A percentile compares a stretch with the other conserved stretches of the same genome.
Evolutionary conservation across 1,140 invertebrate species (phyloP).

Genomic region (Antheraea pernyi): DNA sequence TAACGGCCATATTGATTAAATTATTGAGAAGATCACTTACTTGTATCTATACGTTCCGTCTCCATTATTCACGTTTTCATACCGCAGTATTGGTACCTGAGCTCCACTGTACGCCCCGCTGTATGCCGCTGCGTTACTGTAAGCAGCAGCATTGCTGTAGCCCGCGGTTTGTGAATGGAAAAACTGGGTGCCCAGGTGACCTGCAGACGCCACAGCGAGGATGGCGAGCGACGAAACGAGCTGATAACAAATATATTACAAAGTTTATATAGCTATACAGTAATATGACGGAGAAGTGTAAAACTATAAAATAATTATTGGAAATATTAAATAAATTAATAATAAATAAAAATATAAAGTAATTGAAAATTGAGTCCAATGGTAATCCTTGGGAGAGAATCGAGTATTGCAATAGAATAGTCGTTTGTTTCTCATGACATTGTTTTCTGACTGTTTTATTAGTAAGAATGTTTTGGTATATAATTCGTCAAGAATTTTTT

Average conservation of each 20-base stretch:
- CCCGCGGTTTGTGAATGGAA: slow-evolving; percentile 9
- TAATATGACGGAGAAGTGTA: too few relatives aligned
- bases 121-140: slow-evolving; percentile 14
- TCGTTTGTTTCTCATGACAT: too few relatives aligned
- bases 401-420: too few relatives aligned
- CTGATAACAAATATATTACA: slow-evolving; percentile 11
- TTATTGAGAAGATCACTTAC: slow-evolving; percentile 25
- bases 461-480: too few relatives aligned
- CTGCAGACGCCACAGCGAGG: slow-evolving; percentile 26
- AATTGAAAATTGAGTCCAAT: too few relatives aligned
- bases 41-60: slow-evolving; percentile 75
- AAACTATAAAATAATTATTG: too few relatives aligned
- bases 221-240: slow-evolving; percentile 20
- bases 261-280: background rate
- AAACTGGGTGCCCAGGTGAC: slow-evolving; percentile 19
- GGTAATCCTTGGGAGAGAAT: too few relatives aligned
- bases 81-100: slow-evolving; percentile 68
- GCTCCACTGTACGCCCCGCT: slow-evolving; percentile 36
- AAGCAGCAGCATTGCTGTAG: slow-evolving; percentile 18
- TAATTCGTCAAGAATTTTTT: too few relatives aligned
- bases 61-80: slow-evolving; percentile 74
- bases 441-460: too few relatives aligned
- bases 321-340: too few relatives aligned
- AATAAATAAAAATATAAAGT: too few relatives aligned
- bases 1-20: background rate